phyloP scores from a whole-genome alignment of 2,797 vertebrate genomes.

The Strix occidentalis region DNA sequence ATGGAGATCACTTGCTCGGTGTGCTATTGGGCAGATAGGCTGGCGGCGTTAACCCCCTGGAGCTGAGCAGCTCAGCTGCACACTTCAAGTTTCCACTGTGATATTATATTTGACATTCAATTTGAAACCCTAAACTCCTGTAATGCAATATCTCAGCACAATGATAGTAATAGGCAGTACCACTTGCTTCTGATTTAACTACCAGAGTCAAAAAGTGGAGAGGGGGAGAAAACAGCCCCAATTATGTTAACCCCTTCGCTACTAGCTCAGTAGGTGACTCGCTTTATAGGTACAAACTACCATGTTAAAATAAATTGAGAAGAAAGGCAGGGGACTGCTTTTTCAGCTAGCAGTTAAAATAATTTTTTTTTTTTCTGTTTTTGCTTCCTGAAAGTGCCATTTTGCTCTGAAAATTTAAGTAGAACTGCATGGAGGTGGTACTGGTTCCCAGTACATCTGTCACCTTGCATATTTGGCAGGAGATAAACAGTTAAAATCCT shows the following conservation, averaged over 20 bases:
- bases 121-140: slow-evolving; percentile 72
- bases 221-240: not conserved
- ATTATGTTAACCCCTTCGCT: slow-evolving; percentile 56
- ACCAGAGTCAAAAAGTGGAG: slow-evolving; percentile 37
- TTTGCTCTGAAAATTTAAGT: not conserved
- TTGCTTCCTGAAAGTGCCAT: not conserved
- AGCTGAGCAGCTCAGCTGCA: slow-evolving; percentile 31
- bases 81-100: slow-evolving; percentile 61
- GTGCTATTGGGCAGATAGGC: not conserved
- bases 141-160: slow-evolving; percentile 66
- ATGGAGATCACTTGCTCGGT: not conserved
- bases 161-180: slow-evolving; percentile 65
- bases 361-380: not conserved
- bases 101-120: slow-evolving; percentile 75
- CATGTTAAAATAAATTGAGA: not conserved
- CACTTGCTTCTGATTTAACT: slow-evolving; percentile 63
- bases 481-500: not conserved
- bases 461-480: not conserved
- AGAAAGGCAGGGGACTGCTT: not conserved
- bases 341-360: not conserved
- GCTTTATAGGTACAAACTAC: not conserved
- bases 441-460: not conserved
- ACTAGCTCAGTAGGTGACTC: not conserved
- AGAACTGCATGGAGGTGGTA: not conserved
- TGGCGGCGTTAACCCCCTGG: not conserved